Percentiles rank a stretch among this genome's conserved stretches.
phyloP scores from a whole-genome alignment of 2,888 invertebrate species.

The Nomada flava region DNA sequence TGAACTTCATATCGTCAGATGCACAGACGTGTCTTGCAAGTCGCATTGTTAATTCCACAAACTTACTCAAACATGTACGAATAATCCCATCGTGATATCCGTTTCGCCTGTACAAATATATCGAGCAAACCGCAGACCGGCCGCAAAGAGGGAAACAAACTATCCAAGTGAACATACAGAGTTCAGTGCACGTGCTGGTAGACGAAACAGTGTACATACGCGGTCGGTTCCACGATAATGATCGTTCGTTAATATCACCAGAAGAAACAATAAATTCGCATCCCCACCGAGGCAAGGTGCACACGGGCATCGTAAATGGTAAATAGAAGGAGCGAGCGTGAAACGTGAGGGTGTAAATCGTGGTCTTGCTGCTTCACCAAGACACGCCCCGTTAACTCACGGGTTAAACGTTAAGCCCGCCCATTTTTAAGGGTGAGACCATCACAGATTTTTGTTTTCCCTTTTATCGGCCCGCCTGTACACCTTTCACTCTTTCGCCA shows the following conservation, averaged over 20 bases:
- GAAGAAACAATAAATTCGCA: conserved; percentile 67
- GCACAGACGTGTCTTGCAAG: no score
- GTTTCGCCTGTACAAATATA: not conserved
- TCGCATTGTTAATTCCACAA: no score
- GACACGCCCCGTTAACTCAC: conserved; percentile 79
- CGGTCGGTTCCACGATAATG: conserved; percentile 30
- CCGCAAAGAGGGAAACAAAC: not conserved
- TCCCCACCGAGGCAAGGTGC: conserved; percentile 37
- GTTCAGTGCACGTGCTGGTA: conserved; percentile 36
- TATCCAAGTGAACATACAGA: not conserved
- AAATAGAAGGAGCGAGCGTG: conserved; percentile 45
- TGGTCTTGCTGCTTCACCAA: conserved; percentile 73
- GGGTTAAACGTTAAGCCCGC: conserved; percentile 74
- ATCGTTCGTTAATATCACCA: conserved; percentile 54
- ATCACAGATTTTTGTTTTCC: conserved; percentile 26
- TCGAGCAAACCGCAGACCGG: not conserved
- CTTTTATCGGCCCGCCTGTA: not conserved
- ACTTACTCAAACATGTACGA: not conserved
- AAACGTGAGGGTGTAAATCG: conserved; percentile 77
- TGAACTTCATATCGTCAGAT: not conserved
- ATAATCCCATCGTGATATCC: not conserved
- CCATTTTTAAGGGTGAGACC: conserved; percentile 70
- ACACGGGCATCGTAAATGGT: conserved; percentile 37
- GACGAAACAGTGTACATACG: not conserved
- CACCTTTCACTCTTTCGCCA: not conserved